Evolutionary conservation across 2,113 vertebrate species (phyloP), one percentile per base, ranked within the genome.

Genomic region (Anarhynchus alexandrinus): DNA sequence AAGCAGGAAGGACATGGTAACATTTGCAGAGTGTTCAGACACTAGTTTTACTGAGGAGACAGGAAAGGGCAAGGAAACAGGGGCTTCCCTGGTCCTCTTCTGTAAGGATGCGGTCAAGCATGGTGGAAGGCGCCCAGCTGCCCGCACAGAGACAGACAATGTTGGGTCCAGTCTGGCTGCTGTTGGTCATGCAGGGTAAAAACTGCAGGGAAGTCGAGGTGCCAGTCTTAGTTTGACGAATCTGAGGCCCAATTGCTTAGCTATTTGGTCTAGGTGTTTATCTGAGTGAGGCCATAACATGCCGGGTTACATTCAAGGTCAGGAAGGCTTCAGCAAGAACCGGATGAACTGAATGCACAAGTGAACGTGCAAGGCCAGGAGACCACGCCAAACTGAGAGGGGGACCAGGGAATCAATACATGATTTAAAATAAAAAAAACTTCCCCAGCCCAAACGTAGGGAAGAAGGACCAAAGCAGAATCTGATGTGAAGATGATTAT

Each of bases 391-490:
- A 72, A 59, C 11, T 18, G 13, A 72, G 32, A 89, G 13, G 5
- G 15, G 13, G 85, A 51, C 17, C n/a, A 80, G 25, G 18, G 16
- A 66, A 85, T 36, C 51, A 54, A 14, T 4, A 6, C 6, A 25
- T 38, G 0, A 0, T 36, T 79, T 82, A 38, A 64, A 76, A 1
- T 12, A 42, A 45, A 47, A 61, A 40, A 40, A 40, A 40, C 40
- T 40, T 45, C 2, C 3, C 6, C 12, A 42, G 6, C 6, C 3
- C 4, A 27, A 67, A 30, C 2, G 2, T 6, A 40, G 4, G 79
- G n/a, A 74, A 51, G 18, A 32, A 86, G 18, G 34, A 34, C 8
- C 36, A 83, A 83, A 77, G 15, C 8, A 54, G 51, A 66, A 74
- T 54, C 42, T 47, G 12, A 51, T 51, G 23, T 25, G 22, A 22